These are phyloP conservation scores for Coluber constrictor DNA, from an alignment of 2,797 vertebrate genomes.

Conservation along the genomic window DNA sequence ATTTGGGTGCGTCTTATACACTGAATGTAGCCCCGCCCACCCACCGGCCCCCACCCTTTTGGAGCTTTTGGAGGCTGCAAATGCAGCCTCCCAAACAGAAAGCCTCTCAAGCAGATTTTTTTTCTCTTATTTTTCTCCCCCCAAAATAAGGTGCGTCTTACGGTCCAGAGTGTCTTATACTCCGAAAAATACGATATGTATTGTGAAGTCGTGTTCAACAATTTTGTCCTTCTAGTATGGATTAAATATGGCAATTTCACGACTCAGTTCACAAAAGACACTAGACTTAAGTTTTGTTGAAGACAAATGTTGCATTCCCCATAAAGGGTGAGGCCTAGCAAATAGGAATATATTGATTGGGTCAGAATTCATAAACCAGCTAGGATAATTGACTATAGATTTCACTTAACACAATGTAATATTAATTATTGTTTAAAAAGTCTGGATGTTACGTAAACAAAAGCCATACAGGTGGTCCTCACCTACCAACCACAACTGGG, in stretches of 20 bases:
- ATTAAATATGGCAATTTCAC: not conserved
- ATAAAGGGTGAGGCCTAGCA: not conserved
- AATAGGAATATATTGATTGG: not conserved
- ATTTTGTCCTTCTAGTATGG: not conserved
- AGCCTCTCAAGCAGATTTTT: no score
- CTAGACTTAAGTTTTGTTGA: not conserved
- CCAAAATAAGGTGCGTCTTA: no score
- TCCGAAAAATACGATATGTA: no score
- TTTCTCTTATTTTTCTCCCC: no score
- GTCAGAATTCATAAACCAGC: not conserved
- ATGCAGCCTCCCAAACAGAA: no score
- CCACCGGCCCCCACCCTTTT: no score
- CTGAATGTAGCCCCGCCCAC: no score
- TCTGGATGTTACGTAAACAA: not conserved
- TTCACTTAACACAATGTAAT: not conserved
- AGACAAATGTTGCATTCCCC: not conserved
- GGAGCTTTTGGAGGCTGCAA: no score
- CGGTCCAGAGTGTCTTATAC: no score
- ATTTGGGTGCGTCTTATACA: no score
- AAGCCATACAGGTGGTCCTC: not conserved
- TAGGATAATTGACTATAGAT: not conserved
- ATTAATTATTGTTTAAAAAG: not conserved
- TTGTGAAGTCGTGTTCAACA: not conserved
- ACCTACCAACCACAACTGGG: not conserved
- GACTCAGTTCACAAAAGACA: not conserved